Percentiles rank a stretch among this genome's conserved stretches.
Conservation (phyloP, 2,113 vertebrate species). For the Setophaga petechia region DNA sequence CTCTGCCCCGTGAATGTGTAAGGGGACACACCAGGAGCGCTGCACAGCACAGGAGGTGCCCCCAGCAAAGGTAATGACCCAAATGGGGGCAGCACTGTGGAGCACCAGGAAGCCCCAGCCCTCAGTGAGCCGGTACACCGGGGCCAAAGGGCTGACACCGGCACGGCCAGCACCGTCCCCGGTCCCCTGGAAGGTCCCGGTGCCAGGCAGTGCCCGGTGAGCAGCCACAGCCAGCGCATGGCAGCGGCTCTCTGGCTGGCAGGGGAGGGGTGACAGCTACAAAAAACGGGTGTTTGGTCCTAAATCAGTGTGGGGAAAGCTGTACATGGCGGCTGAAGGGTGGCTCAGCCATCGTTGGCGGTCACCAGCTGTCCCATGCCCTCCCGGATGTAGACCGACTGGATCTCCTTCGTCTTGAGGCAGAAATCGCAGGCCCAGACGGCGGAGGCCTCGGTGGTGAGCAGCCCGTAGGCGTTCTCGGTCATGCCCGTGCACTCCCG, state of each 20-base stretch:
- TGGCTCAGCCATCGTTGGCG: slow-evolving; percentile 88
- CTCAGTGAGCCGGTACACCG: fast-evolving
- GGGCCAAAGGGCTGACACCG: fast-evolving
- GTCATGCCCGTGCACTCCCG: slow-evolving; percentile 96
- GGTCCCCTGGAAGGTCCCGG: fast-evolving
- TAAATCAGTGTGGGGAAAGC: neutral
- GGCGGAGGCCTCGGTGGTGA: slow-evolving; percentile 91
- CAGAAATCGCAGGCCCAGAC: slow-evolving; percentile 99
- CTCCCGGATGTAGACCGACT: slow-evolving; percentile 93
- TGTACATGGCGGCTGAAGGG: fast-evolving
- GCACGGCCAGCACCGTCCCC: fast-evolving
- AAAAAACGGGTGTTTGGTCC: slow-evolving; percentile 62
- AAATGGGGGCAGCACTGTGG: neutral
- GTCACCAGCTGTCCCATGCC: slow-evolving; percentile 94
- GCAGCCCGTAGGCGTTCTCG: slow-evolving; percentile 92
- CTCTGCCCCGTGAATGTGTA: neutral
- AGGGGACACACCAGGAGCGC: neutral
- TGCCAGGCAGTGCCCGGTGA: neutral
- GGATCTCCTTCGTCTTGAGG: slow-evolving; percentile 99
- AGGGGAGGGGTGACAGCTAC: neutral
- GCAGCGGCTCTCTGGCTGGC: neutral
- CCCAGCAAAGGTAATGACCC: neutral
- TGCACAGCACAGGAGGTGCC: too few species aligned
- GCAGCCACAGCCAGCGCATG: neutral
- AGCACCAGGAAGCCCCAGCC: neutral